Base-by-base conservation (phyloP, 2,797 vertebrate genomes). In the Hipposideros larvatus region DNA sequence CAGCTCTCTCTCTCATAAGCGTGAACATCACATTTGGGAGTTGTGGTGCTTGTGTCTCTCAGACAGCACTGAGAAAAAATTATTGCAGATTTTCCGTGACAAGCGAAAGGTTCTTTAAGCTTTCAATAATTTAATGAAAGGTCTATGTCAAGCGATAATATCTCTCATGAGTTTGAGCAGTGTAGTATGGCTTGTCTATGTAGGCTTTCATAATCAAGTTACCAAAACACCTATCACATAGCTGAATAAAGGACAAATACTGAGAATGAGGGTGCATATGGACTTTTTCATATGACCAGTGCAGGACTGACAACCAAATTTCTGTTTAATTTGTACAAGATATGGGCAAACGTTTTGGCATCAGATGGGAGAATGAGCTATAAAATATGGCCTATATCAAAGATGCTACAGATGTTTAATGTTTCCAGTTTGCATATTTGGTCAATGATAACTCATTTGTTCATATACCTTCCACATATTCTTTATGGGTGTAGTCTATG, bases 21-120 rank as follows among this genome's bases (percentile, higher is more conserved):
- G n/a, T 75, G 87, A 95, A 92, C 77, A 89, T 84, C 59, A 90
- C 87, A 79, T 77, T 93, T 94, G 97, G 97, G 97, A 96, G 91
- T 87, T 83, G 87, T 43, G 74, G 86, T 37, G 73, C 8, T 63
- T 93, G 95, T 86, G 92, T 96, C 91, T 96, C 93, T 91, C 92
- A 94, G 95, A 82, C 26, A 91, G 84, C 71, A 19, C 31, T 31
- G 80, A 85, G 90, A 66, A 97, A 93, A 96, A 95, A 96, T 90
- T 43, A 97, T 80, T 90, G 53, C 59, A 77, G 53, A 55, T 91
- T 96, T 96, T 96, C 85, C 55, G 65, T 57, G 70, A 93, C 74
- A 95, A 91, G 79, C 24, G 53, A 86, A 91, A 91, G 46, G 48
- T 88, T 87, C 83, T 93, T 92, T 86, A 95, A 93, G 48, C 57